A percentile compares a stretch with the other conserved stretches of the same genome.
These are phyloP conservation scores for Tryphoninae sp. DNA, from an alignment of 2,888 invertebrate genomes.

Conservation along the genomic window DNA sequence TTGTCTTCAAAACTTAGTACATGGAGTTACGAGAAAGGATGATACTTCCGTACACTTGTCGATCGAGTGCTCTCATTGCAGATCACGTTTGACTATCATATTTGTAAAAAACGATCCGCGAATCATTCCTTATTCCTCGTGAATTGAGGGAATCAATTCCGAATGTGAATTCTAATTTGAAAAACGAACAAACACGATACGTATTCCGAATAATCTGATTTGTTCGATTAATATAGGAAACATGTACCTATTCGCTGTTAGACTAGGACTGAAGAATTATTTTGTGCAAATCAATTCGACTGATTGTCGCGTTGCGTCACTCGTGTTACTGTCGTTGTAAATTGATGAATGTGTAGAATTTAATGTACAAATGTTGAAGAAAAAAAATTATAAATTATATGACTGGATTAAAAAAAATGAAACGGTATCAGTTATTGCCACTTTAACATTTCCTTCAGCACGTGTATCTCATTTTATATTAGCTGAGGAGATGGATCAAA, in stretches of 20 bases:
- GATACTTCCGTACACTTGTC: neutral
- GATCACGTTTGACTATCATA: neutral
- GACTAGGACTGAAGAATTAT: conserved; percentile 44
- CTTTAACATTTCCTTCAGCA: neutral
- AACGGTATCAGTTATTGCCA: neutral
- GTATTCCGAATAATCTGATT: conserved; percentile 26
- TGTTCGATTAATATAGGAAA: conserved; percentile 32
- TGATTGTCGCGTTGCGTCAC: conserved; percentile 17
- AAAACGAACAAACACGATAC: conserved; percentile 8
- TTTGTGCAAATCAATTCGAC: conserved; percentile 25
- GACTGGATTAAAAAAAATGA: conserved; percentile 27
- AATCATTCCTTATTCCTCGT: conserved; percentile 13
- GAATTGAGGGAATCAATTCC: conserved; percentile 33
- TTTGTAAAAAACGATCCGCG: neutral
- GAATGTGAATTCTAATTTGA: conserved; percentile 2
- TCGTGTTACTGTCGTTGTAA: conserved; percentile 42
- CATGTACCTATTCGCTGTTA: conserved; percentile 47
- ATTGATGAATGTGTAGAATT: conserved; percentile 38
- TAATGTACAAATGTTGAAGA: conserved; percentile 55
- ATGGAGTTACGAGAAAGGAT: neutral
- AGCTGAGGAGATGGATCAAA: neutral
- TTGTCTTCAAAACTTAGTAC: conserved; percentile 87
- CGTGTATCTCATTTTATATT: neutral
- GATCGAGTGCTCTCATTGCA: neutral
- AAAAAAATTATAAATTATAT: conserved; percentile 51